phyloP scores from a whole-genome alignment of 1,140 invertebrate species.

The Drosophila malerkotliana region DNA sequence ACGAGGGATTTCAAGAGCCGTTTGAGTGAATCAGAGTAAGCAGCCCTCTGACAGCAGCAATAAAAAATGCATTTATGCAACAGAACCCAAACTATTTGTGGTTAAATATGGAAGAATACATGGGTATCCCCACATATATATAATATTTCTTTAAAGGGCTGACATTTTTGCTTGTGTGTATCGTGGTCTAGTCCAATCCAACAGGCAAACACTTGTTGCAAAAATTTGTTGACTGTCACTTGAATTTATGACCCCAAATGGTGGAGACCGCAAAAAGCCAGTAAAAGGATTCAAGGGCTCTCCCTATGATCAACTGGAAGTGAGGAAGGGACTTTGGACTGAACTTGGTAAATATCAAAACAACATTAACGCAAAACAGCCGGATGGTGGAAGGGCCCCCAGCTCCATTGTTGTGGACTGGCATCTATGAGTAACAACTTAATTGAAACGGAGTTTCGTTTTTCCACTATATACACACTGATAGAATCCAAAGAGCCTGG shows the following conservation, averaged over 20 bases:
- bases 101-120: not conserved
- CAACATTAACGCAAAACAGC: conserved; percentile 58
- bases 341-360: conserved; percentile 74
- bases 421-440: conserved; percentile 77
- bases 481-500: conserved; percentile 25
- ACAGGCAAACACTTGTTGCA: conserved; percentile 79
- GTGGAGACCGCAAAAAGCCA: conserved; percentile 29
- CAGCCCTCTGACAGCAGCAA: conserved; percentile 25
- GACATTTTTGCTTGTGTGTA: not conserved
- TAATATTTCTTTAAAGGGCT: not conserved
- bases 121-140: not conserved
- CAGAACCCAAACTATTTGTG: not conserved
- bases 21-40: conserved; percentile 28
- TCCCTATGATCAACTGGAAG: conserved; percentile 62
- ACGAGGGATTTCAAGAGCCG: conserved; percentile 33
- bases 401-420: conserved; percentile 17
- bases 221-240: conserved; percentile 82
- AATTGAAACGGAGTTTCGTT: conserved; percentile 69
- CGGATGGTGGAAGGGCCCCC: conserved; percentile 6
- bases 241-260: conserved; percentile 77
- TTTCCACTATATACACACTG: conserved; percentile 4
- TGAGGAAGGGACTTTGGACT: conserved; percentile 34
- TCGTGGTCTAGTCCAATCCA: conserved; percentile 14
- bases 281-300: conserved; percentile 11
- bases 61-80: conserved; percentile 45